Percentiles rank a stretch among this genome's conserved stretches.
phyloP scores from a whole-genome alignment of 2,888 invertebrate genomes.

The Caenorhabditis sp. region DNA sequence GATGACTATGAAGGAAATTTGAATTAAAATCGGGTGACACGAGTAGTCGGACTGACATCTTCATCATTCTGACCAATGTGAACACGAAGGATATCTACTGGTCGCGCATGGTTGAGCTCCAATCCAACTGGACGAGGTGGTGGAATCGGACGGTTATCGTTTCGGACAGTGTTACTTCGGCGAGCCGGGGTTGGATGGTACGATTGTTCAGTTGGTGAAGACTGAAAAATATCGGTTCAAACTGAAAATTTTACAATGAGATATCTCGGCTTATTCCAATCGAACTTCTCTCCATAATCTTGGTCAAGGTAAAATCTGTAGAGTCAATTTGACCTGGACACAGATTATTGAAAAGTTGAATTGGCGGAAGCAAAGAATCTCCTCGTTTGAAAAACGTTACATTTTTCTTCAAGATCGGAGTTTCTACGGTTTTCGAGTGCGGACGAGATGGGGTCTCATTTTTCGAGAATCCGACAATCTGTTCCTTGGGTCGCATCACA shows the following conservation, averaged over 20 bases:
- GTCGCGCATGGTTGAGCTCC: not conserved
- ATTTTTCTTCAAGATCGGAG: slow-evolving; percentile 37
- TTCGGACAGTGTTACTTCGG: slow-evolving; percentile 39
- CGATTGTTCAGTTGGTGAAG: not conserved
- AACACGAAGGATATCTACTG: slow-evolving; percentile 22
- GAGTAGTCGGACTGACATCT: slow-evolving; percentile 22
- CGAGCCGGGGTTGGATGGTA: slow-evolving; percentile 35
- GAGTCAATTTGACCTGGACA: too few species aligned
- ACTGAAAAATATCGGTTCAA: slow-evolving; percentile 12
- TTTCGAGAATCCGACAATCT: slow-evolving; percentile 55
- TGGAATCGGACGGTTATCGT: slow-evolving; percentile 46
- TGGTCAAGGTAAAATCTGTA: too few species aligned
- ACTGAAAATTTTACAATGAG: too few species aligned
- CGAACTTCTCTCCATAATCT: too few species aligned
- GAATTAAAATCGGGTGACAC: slow-evolving; percentile 34
- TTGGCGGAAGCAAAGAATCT: too few species aligned
- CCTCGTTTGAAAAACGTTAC: too few species aligned
- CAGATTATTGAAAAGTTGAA: too few species aligned
- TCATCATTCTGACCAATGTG: slow-evolving; percentile 21
- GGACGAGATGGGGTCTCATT: slow-evolving; percentile 15
- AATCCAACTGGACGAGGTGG: slow-evolving; percentile 53
- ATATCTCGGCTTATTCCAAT: too few species aligned
- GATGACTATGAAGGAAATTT: not conserved
- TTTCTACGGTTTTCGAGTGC: slow-evolving; percentile 28
- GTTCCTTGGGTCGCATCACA: slow-evolving; percentile 44